These are phyloP conservation scores for Tetragnatha versicolor DNA, from an alignment of 1,140 invertebrate genomes.

Conservation along the genomic window DNA sequence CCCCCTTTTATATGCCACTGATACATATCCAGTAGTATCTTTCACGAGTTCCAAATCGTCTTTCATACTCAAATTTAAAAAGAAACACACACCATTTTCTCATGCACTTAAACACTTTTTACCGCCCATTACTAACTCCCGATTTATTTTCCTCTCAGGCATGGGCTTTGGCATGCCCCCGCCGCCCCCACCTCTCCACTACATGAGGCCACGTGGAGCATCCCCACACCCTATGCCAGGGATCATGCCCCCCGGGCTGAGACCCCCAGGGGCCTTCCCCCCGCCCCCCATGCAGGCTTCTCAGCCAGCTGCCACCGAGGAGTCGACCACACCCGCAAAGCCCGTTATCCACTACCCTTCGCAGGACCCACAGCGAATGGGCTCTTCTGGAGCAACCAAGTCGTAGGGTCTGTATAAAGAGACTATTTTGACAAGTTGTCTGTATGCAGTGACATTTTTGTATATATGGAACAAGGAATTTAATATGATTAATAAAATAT, in stretches of 20 bases:
- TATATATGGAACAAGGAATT: too few species aligned
- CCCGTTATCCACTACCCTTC: slow-evolving; percentile 86
- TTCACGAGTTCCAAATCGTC: too few species aligned
- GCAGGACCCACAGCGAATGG: slow-evolving; percentile 90
- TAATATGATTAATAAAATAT: too few species aligned
- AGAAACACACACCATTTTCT: background rate
- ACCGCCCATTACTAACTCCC: background rate
- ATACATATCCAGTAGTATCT: too few species aligned
- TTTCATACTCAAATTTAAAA: background rate
- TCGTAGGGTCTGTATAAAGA: background rate
- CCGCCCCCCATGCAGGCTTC: slow-evolving; percentile 55
- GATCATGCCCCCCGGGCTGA: slow-evolving; percentile 66
- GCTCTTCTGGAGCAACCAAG: slow-evolving; percentile 64
- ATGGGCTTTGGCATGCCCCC: slow-evolving; percentile 61
- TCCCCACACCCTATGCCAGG: slow-evolving; percentile 40
- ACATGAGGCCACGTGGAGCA: slow-evolving; percentile 60
- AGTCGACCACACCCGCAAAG: slow-evolving; percentile 57
- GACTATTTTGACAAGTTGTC: too few species aligned
- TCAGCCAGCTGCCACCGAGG: slow-evolving; percentile 56
- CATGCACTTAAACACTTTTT: background rate
- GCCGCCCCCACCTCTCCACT: slow-evolving; percentile 62
- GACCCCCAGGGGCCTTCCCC: slow-evolving; percentile 59
- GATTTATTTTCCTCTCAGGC: slow-evolving; percentile 16
- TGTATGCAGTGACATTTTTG: too few species aligned
- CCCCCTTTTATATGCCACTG: too few species aligned